Conservation (phyloP, 2,888 invertebrate genomes). For the Liodrosophila aerea region DNA sequence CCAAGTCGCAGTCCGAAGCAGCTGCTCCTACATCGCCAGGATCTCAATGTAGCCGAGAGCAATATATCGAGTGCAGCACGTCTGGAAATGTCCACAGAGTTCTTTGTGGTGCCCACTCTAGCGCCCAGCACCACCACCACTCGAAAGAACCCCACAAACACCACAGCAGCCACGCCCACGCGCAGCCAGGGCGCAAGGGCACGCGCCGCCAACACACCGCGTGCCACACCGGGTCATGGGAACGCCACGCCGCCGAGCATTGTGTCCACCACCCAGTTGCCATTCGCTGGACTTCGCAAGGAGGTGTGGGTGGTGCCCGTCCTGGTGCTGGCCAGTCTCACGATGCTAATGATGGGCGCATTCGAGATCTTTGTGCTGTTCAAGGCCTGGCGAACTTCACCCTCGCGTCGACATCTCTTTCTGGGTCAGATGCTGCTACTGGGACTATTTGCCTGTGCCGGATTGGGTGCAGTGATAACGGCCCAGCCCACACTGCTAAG, state of each 20-base stretch:
- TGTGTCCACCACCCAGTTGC: slow-evolving; percentile 78
- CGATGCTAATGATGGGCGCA: slow-evolving; percentile 91
- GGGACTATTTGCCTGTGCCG: slow-evolving; percentile 91
- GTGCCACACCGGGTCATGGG: slow-evolving; percentile 37
- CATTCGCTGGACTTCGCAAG: slow-evolving; percentile 84
- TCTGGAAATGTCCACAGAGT: slow-evolving; percentile 92
- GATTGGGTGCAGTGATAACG: slow-evolving; percentile 90
- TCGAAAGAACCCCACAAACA: slow-evolving; percentile 18
- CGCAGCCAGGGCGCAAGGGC: slow-evolving; percentile 69
- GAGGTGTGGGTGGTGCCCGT: slow-evolving; percentile 96
- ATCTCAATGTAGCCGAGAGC: slow-evolving; percentile 67
- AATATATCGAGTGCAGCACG: slow-evolving; percentile 83
- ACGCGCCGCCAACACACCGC: slow-evolving; percentile 54
- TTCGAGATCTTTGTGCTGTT: slow-evolving; percentile 96
- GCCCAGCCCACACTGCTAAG: slow-evolving; percentile 90
- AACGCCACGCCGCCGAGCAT: slow-evolving; percentile 73
- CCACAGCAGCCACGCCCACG: slow-evolving; percentile 32
- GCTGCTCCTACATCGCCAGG: slow-evolving; percentile 70
- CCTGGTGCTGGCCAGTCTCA: slow-evolving; percentile 91
- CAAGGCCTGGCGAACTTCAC: slow-evolving; percentile 91
- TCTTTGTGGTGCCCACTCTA: slow-evolving; percentile 88
- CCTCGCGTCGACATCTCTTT: slow-evolving; percentile 92
- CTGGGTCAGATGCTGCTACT: slow-evolving; percentile 93
- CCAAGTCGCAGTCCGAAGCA: slow-evolving; percentile 63
- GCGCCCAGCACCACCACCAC: slow-evolving; percentile 53